Percentiles rank a stretch among this genome's conserved stretches.
These are phyloP conservation scores for Zelleria hepariella DNA, from an alignment of 2,888 invertebrate species.

Conservation along the genomic window DNA sequence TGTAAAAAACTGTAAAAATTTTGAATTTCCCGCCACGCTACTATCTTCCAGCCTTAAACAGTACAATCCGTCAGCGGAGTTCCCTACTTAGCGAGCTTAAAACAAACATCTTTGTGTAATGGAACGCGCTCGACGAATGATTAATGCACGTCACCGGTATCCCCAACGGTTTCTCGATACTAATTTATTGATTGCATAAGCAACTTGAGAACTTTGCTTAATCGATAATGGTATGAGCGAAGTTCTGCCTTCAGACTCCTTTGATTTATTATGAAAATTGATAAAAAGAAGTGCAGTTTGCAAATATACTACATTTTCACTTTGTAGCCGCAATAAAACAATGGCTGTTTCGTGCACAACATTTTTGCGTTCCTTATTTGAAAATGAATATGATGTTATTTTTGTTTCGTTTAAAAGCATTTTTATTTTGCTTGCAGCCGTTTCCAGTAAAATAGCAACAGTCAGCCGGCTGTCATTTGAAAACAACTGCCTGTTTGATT, in stretches of 20 bases:
- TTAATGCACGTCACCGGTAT: conserved; percentile 32
- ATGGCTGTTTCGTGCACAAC: not conserved
- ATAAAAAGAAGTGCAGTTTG: not conserved
- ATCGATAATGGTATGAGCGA: conserved; percentile 15
- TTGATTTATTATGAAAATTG: not conserved
- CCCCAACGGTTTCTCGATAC: conserved; percentile 19
- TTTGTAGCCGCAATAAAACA: too few species aligned
- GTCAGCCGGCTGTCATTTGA: too few species aligned
- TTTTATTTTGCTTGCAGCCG: too few species aligned
- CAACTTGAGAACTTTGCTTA: conserved; percentile 19
- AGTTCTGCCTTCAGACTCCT: conserved; percentile 13
- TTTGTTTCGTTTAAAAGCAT: too few species aligned
- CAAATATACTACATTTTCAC: too few species aligned
- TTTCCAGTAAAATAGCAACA: too few species aligned
- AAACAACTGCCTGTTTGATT: too few species aligned
- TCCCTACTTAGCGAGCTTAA: conserved; percentile 28
- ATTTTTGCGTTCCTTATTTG: not conserved
- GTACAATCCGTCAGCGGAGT: not conserved
- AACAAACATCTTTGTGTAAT: conserved; percentile 35
- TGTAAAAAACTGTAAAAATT: too few species aligned
- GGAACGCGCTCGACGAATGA: conserved; percentile 27
- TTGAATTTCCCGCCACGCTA: too few species aligned
- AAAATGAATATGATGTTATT: not conserved
- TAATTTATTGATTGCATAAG: conserved; percentile 24
- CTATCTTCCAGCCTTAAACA: too few species aligned